Evolutionary conservation across 2,888 invertebrate species (phyloP).

Genomic region (Caenorhabditis sp.): DNA sequence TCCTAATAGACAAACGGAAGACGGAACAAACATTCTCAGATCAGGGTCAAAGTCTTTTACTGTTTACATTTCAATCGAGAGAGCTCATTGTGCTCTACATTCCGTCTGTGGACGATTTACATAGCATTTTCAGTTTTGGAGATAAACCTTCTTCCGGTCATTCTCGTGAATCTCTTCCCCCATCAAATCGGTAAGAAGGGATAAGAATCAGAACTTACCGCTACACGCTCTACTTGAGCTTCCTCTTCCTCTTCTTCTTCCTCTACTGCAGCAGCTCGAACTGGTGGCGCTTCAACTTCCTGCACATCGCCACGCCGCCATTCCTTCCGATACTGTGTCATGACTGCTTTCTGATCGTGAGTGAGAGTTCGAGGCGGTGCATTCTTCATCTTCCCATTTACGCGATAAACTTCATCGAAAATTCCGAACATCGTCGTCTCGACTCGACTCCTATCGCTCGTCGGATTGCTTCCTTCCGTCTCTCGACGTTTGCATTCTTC

Average conservation of each 20-base stretch:
- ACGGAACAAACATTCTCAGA: too few relatives aligned
- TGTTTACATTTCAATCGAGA: too few relatives aligned
- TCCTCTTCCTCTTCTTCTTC: not conserved
- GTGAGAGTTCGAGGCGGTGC: not conserved
- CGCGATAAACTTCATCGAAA: not conserved
- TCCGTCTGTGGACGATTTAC: too few relatives aligned
- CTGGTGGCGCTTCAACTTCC: not conserved
- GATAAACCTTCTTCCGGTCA: too few relatives aligned
- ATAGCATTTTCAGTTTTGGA: too few relatives aligned
- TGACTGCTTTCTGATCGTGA: not conserved
- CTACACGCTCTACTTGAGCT: not conserved
- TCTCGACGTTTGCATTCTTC: slow-evolving; percentile 5
- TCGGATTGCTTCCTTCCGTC: not conserved
- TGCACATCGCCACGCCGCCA: slow-evolving; percentile 1
- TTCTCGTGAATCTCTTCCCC: too few relatives aligned
- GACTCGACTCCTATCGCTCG: not conserved
- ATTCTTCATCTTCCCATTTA: not conserved
- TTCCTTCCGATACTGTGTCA: not conserved
- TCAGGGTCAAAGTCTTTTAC: too few relatives aligned
- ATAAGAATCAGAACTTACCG: too few relatives aligned
- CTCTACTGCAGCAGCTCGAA: not conserved
- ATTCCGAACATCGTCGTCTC: not conserved
- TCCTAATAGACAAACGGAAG: too few relatives aligned
- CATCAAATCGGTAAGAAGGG: too few relatives aligned
- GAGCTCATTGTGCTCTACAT: too few relatives aligned